These are phyloP conservation scores for Spatulosminthurus flaviceps DNA, from an alignment of 2,888 invertebrate genomes.

Conservation along the genomic window DNA sequence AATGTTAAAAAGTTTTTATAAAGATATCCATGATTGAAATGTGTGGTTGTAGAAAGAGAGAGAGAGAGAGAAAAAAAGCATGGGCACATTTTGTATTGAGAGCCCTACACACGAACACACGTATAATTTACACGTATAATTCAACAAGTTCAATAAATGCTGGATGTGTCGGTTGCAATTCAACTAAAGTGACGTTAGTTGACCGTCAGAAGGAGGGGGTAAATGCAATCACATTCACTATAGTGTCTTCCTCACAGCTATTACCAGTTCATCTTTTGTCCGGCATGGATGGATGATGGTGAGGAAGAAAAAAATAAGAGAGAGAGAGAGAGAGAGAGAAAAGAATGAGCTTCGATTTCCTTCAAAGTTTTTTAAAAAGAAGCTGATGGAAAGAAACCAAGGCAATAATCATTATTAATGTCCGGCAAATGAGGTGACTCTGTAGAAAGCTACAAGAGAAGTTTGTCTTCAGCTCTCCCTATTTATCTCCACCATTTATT, in stretches of 20 bases:
- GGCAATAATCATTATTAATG: slow-evolving; percentile 49
- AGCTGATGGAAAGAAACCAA: slow-evolving; percentile 37
- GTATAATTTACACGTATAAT: neutral
- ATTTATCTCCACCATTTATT: slow-evolving; percentile 28
- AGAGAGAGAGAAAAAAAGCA: no score
- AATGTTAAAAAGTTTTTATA: no score
- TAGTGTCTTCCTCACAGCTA: slow-evolving; percentile 34
- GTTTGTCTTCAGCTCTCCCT: slow-evolving; percentile 33
- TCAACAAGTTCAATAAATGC: neutral
- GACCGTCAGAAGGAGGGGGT: slow-evolving; percentile 35
- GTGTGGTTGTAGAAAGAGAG: no score
- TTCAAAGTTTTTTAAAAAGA: neutral
- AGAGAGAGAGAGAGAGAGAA: slow-evolving; percentile 1
- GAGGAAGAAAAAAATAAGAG: slow-evolving; percentile 15
- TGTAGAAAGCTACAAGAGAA: slow-evolving; percentile 37
- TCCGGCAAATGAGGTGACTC: slow-evolving; percentile 48
- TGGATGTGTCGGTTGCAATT: neutral
- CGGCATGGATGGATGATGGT: neutral
- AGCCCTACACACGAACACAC: no score
- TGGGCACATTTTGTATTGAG: slow-evolving; percentile 6
- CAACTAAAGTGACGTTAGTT: slow-evolving; percentile 30
- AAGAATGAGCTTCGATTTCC: slow-evolving; percentile 28
- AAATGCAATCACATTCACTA: slow-evolving; percentile 38
- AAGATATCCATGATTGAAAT: no score
- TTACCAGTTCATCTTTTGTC: slow-evolving; percentile 26